Percentiles rank a stretch among this genome's conserved stretches.
Evolutionary conservation across 2,888 invertebrate species (phyloP).

Genomic region (Mythimna ferrago): DNA sequence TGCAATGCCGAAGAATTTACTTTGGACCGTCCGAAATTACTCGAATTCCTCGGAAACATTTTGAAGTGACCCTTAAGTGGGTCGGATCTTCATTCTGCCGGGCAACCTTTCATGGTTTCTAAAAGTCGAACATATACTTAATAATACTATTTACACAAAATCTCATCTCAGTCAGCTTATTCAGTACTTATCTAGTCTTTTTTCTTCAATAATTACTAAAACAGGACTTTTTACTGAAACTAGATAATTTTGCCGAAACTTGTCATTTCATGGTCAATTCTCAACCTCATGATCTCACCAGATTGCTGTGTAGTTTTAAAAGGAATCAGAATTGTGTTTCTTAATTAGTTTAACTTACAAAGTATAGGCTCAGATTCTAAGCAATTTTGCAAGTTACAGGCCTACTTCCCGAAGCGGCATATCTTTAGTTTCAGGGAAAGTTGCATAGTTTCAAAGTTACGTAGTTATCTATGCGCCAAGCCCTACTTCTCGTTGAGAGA

Average conservation of each 20-base stretch:
- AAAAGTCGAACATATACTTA: neutral
- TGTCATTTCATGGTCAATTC: no score
- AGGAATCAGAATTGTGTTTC: neutral
- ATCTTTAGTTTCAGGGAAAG: constrained; percentile 30
- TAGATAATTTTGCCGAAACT: no score
- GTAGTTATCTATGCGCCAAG: constrained; percentile 36
- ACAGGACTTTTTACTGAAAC: no score
- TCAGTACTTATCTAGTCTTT: neutral
- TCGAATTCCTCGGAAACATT: constrained; percentile 15
- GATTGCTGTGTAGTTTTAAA: neutral
- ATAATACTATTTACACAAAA: neutral
- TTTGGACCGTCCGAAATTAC: constrained; percentile 5
- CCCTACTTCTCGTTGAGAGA: constrained; percentile 50
- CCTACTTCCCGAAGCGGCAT: constrained; percentile 29
- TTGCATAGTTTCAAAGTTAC: constrained; percentile 40
- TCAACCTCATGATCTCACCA: neutral
- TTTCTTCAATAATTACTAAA: no score
- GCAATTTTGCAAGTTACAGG: constrained; percentile 39
- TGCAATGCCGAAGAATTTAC: constrained; percentile 32
- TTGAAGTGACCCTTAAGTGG: neutral
- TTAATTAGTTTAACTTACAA: constrained; percentile 19
- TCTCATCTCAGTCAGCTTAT: neutral
- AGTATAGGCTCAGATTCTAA: constrained; percentile 16
- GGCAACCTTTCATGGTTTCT: neutral
- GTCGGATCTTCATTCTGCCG: neutral